Percentiles rank a stretch among this genome's conserved stretches.
Conservation (phyloP, 2,113 vertebrate species). For the Poeciliopsis prolifica region DNA sequence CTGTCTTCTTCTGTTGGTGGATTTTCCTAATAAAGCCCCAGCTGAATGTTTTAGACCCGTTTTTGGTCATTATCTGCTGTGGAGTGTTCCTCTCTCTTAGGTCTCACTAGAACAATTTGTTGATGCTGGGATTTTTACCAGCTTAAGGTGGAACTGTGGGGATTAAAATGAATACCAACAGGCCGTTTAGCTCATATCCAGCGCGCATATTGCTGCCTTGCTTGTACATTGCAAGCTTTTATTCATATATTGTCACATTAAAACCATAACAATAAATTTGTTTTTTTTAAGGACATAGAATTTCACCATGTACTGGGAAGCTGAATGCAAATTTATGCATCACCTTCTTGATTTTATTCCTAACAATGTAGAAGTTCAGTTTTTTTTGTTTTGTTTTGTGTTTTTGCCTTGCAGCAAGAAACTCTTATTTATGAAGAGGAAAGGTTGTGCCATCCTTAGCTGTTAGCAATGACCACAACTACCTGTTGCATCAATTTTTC, state of each 20-base stretch:
- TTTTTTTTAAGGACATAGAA: background rate
- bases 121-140: background rate
- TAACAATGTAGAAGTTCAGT: too few relatives aligned
- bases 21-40: slow-evolving; percentile 1
- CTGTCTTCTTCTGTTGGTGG: slow-evolving; percentile 18
- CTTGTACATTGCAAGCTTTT: background rate
- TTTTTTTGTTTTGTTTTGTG: too few relatives aligned
- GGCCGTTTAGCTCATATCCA: background rate
- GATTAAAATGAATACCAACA: background rate
- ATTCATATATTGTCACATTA: background rate
- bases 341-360: too few relatives aligned
- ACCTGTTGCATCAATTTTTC: too few relatives aligned
- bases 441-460: too few relatives aligned
- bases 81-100: background rate
- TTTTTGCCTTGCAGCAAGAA: too few relatives aligned
- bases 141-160: background rate
- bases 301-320: background rate
- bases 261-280: background rate
- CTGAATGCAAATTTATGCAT: background rate
- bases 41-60: slow-evolving; percentile 3
- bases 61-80: slow-evolving; percentile 16
- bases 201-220: background rate
- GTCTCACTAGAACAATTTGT: slow-evolving; percentile 4
- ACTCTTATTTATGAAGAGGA: too few relatives aligned
- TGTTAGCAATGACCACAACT: too few relatives aligned